Evolutionary conservation across 2,888 invertebrate genomes (phyloP).

Genomic region (Hypsopygia costalis): DNA sequence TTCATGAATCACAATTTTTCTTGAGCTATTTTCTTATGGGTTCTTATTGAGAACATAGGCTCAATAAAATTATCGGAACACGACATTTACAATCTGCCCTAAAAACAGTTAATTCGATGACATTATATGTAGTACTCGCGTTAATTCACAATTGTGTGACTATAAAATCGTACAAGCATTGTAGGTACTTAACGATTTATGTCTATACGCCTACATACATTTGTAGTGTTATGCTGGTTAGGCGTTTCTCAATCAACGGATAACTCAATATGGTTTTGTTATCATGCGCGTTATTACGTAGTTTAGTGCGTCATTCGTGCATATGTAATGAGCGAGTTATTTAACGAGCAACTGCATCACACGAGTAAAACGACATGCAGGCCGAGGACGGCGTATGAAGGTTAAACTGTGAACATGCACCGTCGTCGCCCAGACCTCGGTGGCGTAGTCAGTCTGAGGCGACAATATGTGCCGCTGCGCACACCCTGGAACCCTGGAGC

Average conservation of each 20-base stretch:
- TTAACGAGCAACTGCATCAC: constrained; percentile 16
- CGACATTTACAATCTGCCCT: constrained; percentile 5
- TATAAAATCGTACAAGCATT: neutral
- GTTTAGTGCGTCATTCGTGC: constrained; percentile 39
- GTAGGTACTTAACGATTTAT: constrained; percentile 16
- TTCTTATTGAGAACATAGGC: constrained; percentile 19
- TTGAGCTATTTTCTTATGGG: constrained; percentile 21
- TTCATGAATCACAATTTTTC: constrained; percentile 34
- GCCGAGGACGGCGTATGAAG: constrained; percentile 29
- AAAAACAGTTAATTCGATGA: too few species aligned
- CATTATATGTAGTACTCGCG: too few species aligned
- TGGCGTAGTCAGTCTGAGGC: neutral
- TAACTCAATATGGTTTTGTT: constrained; percentile 33
- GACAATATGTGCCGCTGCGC: constrained; percentile 25
- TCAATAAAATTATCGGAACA: constrained; percentile 1
- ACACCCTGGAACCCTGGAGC: constrained; percentile 62
- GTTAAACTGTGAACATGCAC: constrained; percentile 25
- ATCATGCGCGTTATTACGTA: constrained; percentile 36
- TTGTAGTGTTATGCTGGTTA: constrained; percentile 9
- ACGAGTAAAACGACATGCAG: constrained; percentile 22
- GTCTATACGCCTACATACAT: constrained; percentile 16
- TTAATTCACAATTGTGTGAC: too few species aligned
- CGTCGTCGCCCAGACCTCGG: constrained; percentile 10
- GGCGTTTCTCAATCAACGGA: constrained; percentile 11
- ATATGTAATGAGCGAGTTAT: constrained; percentile 27